Percentiles rank a stretch among this genome's conserved stretches.
These are phyloP conservation scores for Cerastis rubricosa DNA, from an alignment of 2,888 invertebrate species.

Conservation along the genomic window DNA sequence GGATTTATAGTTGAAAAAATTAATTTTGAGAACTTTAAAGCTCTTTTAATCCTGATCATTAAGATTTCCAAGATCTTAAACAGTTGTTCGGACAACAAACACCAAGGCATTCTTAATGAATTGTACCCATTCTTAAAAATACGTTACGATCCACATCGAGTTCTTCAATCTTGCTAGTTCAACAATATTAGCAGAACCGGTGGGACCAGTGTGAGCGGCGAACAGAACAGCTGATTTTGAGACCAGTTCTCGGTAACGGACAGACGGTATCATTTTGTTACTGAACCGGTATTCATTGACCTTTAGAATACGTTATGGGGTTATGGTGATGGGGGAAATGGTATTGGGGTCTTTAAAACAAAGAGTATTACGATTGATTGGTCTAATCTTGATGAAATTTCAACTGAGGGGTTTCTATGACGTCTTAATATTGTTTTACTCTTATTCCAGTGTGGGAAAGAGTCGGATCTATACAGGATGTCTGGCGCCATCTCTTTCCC, in stretches of 20 bases:
- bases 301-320: slow-evolving; percentile 69
- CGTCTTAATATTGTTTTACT: too few species aligned
- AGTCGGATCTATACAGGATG: too few species aligned
- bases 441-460: too few species aligned
- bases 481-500: too few species aligned
- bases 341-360: slow-evolving; percentile 49
- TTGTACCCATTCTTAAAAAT: slow-evolving; percentile 40
- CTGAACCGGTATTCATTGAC: slow-evolving; percentile 69
- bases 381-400: neutral
- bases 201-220: slow-evolving; percentile 63
- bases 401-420: too few species aligned
- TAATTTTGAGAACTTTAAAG: neutral
- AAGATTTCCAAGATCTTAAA: neutral
- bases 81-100: neutral
- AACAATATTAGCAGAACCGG: slow-evolving; percentile 54
- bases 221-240: slow-evolving; percentile 76
- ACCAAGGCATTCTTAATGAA: neutral
- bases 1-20: neutral
- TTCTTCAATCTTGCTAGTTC: slow-evolving; percentile 47
- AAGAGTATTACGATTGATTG: slow-evolving; percentile 19
- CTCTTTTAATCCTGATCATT: neutral
- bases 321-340: slow-evolving; percentile 60
- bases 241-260: slow-evolving; percentile 76
- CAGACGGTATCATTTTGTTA: slow-evolving; percentile 63
- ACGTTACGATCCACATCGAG: slow-evolving; percentile 62